A percentile compares a stretch with the other conserved stretches of the same genome.
phyloP scores from a whole-genome alignment of 1,140 invertebrate genomes.

The Nylanderia fulva region DNA sequence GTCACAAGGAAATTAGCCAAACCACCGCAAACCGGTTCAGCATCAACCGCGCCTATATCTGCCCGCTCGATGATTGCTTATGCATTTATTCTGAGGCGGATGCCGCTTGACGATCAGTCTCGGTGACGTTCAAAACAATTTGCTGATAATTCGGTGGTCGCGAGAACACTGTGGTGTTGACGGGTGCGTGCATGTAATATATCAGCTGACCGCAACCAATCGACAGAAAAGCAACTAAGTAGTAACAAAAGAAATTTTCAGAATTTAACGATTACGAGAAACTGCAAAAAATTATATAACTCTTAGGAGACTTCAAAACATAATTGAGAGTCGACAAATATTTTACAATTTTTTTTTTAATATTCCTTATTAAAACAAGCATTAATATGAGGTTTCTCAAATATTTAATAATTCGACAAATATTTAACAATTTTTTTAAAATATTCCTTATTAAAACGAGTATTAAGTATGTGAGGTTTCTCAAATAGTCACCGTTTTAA shows the following conservation, averaged over 20 bases:
- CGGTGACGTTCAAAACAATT: constrained; percentile 32
- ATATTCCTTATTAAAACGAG: not conserved
- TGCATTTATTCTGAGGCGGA: constrained; percentile 35
- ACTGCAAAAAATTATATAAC: too few species aligned
- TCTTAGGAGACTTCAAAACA: not conserved
- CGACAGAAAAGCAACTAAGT: too few species aligned
- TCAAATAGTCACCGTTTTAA: not conserved
- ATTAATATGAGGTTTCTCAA: too few species aligned
- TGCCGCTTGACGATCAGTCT: not conserved
- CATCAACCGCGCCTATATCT: constrained; percentile 28
- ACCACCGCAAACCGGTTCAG: constrained; percentile 34
- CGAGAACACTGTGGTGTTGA: not conserved
- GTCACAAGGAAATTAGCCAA: constrained; percentile 42
- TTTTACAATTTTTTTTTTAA: too few species aligned
- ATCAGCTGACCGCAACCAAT: not conserved
- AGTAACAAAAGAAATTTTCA: too few species aligned
- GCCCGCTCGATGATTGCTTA: constrained; percentile 23
- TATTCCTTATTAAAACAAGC: too few species aligned
- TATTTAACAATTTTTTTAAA: not conserved
- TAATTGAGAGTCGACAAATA: not conserved
- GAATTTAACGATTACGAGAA: too few species aligned
- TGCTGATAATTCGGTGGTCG: constrained; percentile 50
- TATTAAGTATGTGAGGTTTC: too few species aligned
- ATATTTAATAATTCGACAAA: too few species aligned
- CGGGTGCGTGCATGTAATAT: constrained; percentile 9